Conservation (phyloP, 2,113 vertebrate genomes). For the Carassius carassius region DNA sequence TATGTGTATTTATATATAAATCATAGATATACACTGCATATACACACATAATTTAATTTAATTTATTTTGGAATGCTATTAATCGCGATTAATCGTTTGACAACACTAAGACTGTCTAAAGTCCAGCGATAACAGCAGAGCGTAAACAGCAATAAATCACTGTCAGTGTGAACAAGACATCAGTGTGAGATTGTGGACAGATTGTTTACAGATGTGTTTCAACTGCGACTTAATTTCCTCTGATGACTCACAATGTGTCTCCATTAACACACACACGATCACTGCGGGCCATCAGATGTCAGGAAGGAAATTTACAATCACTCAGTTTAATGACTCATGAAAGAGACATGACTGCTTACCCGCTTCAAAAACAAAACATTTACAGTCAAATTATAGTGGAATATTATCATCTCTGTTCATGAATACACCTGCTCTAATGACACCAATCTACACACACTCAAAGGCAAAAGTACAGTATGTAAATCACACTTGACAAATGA, state of each 20-base stretch:
- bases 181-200: neutral
- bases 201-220: constrained; percentile 7
- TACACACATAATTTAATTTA: too few species aligned
- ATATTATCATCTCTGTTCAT: neutral
- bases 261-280: constrained; percentile 6
- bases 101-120: neutral
- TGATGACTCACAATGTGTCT: constrained; percentile 4
- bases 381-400: neutral
- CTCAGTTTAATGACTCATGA: constrained; percentile 6
- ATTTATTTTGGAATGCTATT: too few species aligned
- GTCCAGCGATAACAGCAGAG: neutral
- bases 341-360: neutral
- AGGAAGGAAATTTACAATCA: constrained; percentile 3
- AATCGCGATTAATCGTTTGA: too few species aligned
- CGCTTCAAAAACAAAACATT: neutral
- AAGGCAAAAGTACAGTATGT: neutral
- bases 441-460: neutral
- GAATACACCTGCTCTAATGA: neutral
- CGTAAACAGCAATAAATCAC: neutral
- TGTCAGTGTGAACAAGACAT: neutral
- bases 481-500: neutral
- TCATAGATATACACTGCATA: too few species aligned
- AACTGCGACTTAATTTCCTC: constrained; percentile 7
- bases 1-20: too few species aligned
- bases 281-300: neutral